Conservation (phyloP, 30 jellyfish, hydroid and myxozoan genomes). For the Euphysa ruthae region DNA sequence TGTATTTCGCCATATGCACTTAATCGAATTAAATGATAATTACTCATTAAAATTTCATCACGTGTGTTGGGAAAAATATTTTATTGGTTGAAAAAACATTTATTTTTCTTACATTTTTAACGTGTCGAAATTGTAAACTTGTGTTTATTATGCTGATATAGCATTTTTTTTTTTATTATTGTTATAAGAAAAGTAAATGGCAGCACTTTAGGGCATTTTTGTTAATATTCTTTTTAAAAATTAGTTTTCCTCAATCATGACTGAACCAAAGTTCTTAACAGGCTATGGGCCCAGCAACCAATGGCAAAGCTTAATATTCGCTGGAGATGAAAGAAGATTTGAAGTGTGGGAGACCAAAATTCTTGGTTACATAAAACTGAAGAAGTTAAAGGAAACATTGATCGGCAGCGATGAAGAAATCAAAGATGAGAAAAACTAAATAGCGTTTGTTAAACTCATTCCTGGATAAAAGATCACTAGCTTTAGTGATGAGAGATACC, state of each 20-base stretch:
- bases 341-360: conserved; percentile 42
- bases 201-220: too few relatives aligned
- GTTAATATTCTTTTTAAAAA: too few relatives aligned
- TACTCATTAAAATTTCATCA: too few relatives aligned
- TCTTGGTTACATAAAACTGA: conserved; percentile 29
- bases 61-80: too few relatives aligned
- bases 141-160: too few relatives aligned
- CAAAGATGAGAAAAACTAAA: conserved; percentile 22
- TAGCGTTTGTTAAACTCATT: conserved; percentile 41
- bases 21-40: too few relatives aligned
- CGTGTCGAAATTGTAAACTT: too few relatives aligned
- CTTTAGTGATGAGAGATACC: conserved; percentile 42
- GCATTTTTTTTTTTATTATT: too few relatives aligned
- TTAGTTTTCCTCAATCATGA: conserved; percentile 45
- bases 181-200: too few relatives aligned
- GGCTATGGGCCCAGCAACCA: conserved; percentile 72
- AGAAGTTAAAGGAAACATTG: conserved; percentile 17
- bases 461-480: conserved; percentile 35
- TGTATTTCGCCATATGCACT: too few relatives aligned
- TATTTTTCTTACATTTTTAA: too few relatives aligned
- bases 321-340: conserved; percentile 48
- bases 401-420: conserved; percentile 26
- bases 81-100: too few relatives aligned
- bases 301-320: conserved; percentile 49
- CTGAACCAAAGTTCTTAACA: conserved; percentile 7